Percentiles rank a stretch among this genome's conserved stretches.
Conservation (phyloP, 2,113 vertebrate genomes). For the Mus pahari region DNA sequence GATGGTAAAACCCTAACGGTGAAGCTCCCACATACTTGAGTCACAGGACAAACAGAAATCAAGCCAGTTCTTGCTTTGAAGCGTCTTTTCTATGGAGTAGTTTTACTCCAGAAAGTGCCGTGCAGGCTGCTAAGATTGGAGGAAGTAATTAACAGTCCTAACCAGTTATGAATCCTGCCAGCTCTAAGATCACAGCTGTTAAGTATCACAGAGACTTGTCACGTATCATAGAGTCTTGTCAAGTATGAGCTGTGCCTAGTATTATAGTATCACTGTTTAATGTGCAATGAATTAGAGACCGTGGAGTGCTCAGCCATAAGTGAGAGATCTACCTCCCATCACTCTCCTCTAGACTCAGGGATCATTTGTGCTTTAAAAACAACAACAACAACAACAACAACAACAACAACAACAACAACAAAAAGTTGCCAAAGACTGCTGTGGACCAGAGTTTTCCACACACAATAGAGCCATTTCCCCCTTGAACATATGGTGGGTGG, state of each 20-base stretch:
- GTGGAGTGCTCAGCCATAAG: not conserved
- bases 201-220: not conserved
- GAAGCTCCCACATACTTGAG: not conserved
- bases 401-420: not conserved
- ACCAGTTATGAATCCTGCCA: not conserved
- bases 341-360: too few species aligned
- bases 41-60: not conserved
- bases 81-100: not conserved
- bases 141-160: not conserved
- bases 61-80: not conserved
- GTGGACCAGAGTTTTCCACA: not conserved
- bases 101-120: not conserved
- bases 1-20: not conserved
- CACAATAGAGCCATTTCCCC: too few species aligned
- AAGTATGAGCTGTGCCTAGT: not conserved
- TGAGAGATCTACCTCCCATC: not conserved
- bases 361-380: not conserved
- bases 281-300: not conserved
- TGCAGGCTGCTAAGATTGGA: not conserved
- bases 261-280: not conserved
- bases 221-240: too few species aligned
- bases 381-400: not conserved
- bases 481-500: too few species aligned
- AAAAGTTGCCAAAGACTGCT: not conserved
- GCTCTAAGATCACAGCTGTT: not conserved